Conservation (phyloP, 2,113 vertebrate species). For the Limnothrissa miodon region DNA sequence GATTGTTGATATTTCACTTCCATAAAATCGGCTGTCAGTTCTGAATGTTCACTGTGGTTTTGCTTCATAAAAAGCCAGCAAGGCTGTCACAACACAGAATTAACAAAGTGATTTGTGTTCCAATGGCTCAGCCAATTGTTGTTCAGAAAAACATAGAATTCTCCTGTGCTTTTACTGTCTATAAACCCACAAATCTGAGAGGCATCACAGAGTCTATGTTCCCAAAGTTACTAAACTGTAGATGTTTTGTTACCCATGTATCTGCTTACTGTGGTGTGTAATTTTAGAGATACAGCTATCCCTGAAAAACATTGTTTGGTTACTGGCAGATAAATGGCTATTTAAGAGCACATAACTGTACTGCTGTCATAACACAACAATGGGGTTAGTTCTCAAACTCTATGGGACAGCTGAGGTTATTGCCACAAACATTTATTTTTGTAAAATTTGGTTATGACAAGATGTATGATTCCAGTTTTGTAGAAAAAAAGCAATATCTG, state of each 20-base stretch:
- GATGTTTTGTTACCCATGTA: neutral
- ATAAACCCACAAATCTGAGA: neutral
- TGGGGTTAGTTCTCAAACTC: neutral
- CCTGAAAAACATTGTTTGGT: constrained; percentile 13
- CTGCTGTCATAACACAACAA: neutral
- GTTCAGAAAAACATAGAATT: neutral
- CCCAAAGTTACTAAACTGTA: neutral
- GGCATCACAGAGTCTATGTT: neutral
- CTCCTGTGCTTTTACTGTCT: neutral
- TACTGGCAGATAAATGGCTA: neutral
- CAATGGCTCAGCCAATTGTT: neutral
- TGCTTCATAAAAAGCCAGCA: neutral
- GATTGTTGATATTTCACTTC: neutral
- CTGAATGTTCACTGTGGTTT: neutral
- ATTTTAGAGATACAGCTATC: neutral
- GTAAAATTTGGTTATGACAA: neutral
- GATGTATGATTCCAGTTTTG: neutral
- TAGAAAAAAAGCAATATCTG: neutral
- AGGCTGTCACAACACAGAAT: neutral
- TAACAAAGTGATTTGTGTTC: constrained; percentile 7
- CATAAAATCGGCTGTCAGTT: neutral
- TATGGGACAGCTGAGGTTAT: neutral
- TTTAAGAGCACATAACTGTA: neutral
- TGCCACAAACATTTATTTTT: neutral
- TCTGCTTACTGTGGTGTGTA: neutral